Evolutionary conservation across 2,113 vertebrate genomes (phyloP).

Genomic region (Myrmecophaga tridactyla): DNA sequence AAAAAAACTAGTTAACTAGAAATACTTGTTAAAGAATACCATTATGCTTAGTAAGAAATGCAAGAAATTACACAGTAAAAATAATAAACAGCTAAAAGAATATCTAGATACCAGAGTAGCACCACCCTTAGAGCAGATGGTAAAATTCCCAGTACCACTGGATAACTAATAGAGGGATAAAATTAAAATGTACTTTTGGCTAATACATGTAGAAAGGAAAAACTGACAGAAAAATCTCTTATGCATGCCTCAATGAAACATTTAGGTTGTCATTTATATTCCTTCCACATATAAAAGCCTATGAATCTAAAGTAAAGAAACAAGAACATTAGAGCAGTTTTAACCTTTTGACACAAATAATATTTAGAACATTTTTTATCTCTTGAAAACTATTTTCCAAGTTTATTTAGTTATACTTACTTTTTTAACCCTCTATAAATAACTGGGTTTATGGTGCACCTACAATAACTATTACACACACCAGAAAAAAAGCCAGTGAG

Average conservation of each 20-base stretch:
- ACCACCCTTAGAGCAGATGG: not conserved
- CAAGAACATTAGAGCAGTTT: not conserved
- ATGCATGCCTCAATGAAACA: not conserved
- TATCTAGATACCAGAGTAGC: not conserved
- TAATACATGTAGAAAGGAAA: not conserved
- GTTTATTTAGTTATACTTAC: not conserved
- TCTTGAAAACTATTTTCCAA: not conserved
- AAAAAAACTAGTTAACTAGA: too few relatives aligned
- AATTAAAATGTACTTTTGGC: not conserved
- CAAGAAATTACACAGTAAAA: not conserved
- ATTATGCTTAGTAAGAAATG: not conserved
- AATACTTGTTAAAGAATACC: too few relatives aligned
- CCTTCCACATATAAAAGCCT: not conserved
- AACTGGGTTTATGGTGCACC: not conserved
- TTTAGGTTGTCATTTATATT: not conserved
- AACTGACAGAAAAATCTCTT: not conserved
- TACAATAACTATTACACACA: constrained; percentile 38
- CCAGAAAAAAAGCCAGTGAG: constrained; percentile 70
- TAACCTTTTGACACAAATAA: constrained; percentile 1
- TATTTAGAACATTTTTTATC: not conserved
- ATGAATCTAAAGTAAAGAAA: constrained; percentile 22
- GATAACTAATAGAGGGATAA: not conserved
- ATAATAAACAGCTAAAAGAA: not conserved
- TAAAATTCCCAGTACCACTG: not conserved
- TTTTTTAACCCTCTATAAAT: not conserved